Percentiles rank a stretch among this genome's conserved stretches.
Conservation (phyloP, 1,140 invertebrate species). For the Halesus radiatus region DNA sequence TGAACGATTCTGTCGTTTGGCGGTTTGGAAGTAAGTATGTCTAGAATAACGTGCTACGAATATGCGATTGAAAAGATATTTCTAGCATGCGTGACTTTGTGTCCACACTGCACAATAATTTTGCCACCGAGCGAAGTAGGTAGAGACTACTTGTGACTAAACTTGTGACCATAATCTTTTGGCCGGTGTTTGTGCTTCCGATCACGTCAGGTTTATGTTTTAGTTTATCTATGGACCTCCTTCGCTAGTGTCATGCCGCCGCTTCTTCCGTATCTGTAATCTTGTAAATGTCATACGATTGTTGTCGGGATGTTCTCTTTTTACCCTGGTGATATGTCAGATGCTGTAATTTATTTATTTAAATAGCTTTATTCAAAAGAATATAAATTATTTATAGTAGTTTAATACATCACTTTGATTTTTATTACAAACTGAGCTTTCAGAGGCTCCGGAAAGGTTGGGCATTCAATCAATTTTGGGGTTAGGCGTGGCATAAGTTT, state of each 20-base stretch:
- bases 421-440: not conserved
- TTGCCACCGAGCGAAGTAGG: too few species aligned
- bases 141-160: too few species aligned
- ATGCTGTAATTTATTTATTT: not conserved
- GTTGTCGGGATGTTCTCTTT: constrained; percentile 12
- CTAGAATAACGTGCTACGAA: too few species aligned
- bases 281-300: constrained; percentile 4
- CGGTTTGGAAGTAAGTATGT: too few species aligned
- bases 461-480: constrained; percentile 43
- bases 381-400: not conserved
- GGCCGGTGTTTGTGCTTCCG: too few species aligned
- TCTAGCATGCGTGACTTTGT: too few species aligned
- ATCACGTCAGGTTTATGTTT: not conserved
- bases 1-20: too few species aligned
- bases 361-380: constrained; percentile 4
- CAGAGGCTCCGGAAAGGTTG: constrained; percentile 39
- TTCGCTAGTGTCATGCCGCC: constrained; percentile 11
- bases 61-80: too few species aligned
- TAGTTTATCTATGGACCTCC: constrained; percentile 13
- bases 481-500: constrained; percentile 48
- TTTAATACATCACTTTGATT: constrained; percentile 26
- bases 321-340: not conserved
- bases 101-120: too few species aligned
- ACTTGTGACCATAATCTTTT: too few species aligned
- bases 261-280: constrained; percentile 12